Conservation (phyloP, 2,888 invertebrate genomes). For the Noctua pronuba region DNA sequence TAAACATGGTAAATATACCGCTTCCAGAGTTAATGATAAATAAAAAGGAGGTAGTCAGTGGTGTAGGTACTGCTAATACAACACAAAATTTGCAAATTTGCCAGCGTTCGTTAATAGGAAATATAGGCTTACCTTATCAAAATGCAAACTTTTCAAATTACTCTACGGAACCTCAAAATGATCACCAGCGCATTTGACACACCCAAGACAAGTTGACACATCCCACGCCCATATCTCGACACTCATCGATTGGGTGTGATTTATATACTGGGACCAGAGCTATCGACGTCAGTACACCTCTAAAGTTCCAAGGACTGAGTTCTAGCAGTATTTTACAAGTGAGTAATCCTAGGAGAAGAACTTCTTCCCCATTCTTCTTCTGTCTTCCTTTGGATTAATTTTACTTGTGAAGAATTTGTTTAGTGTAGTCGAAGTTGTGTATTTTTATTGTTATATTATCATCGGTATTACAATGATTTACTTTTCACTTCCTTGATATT, state of each 20-base stretch:
- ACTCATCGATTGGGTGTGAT: constrained; percentile 73
- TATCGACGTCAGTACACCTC: constrained; percentile 64
- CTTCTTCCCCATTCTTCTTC: background rate
- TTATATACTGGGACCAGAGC: constrained; percentile 75
- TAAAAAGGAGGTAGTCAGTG: too few species aligned
- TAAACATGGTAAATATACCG: too few species aligned
- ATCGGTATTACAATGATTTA: background rate
- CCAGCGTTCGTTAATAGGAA: background rate
- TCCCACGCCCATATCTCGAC: constrained; percentile 72
- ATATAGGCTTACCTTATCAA: background rate
- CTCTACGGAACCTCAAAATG: constrained; percentile 50
- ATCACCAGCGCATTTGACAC: constrained; percentile 46
- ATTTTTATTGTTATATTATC: background rate
- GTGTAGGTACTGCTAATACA: too few species aligned
- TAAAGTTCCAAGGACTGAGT: constrained; percentile 54
- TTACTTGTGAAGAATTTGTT: background rate
- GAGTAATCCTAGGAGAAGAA: constrained; percentile 38
- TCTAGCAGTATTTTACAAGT: constrained; percentile 37
- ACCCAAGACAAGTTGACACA: constrained; percentile 67
- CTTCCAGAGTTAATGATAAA: too few species aligned
- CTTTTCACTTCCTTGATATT: constrained; percentile 7
- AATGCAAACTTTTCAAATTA: background rate
- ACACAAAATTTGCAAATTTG: too few species aligned
- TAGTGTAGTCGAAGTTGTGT: background rate
- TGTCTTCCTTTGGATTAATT: background rate